These are phyloP conservation scores for Cabera pusaria DNA, from an alignment of 2,888 invertebrate genomes.

Conservation along the genomic window DNA sequence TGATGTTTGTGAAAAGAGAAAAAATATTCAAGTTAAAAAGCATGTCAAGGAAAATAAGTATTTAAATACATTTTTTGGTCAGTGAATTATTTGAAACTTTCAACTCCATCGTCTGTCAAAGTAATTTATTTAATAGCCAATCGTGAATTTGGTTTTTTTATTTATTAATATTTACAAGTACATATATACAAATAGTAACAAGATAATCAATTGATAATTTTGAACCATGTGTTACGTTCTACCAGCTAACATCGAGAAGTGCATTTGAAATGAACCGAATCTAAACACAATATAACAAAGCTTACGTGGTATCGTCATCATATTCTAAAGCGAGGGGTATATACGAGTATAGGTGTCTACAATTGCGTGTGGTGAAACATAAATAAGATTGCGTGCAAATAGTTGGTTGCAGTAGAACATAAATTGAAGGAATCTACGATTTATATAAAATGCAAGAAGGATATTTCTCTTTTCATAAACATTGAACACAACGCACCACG, in stretches of 20 bases:
- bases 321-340: slow-evolving; percentile 49
- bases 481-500: slow-evolving; percentile 84
- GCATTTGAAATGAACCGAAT: slow-evolving; percentile 6
- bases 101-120: neutral
- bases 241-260: slow-evolving; percentile 15
- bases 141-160: neutral
- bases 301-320: slow-evolving; percentile 31
- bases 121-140: neutral
- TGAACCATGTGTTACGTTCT: slow-evolving; percentile 10
- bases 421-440: slow-evolving; percentile 47
- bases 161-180: neutral
- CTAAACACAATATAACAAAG: slow-evolving; percentile 26
- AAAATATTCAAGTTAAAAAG: slow-evolving; percentile 47
- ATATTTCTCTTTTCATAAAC: slow-evolving; percentile 81
- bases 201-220: slow-evolving; percentile 5
- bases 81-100: neutral
- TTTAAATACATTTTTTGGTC: slow-evolving; percentile 1
- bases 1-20: slow-evolving; percentile 82
- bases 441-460: slow-evolving; percentile 48
- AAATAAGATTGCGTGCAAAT: slow-evolving; percentile 38
- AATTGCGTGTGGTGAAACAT: slow-evolving; percentile 46
- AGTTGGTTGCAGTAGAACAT: slow-evolving; percentile 49
- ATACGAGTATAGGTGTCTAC: slow-evolving; percentile 42
- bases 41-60: slow-evolving; percentile 28
- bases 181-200: slow-evolving; percentile 1